Conservation (phyloP, 2,797 vertebrate species). For the Sciurus vulgaris region DNA sequence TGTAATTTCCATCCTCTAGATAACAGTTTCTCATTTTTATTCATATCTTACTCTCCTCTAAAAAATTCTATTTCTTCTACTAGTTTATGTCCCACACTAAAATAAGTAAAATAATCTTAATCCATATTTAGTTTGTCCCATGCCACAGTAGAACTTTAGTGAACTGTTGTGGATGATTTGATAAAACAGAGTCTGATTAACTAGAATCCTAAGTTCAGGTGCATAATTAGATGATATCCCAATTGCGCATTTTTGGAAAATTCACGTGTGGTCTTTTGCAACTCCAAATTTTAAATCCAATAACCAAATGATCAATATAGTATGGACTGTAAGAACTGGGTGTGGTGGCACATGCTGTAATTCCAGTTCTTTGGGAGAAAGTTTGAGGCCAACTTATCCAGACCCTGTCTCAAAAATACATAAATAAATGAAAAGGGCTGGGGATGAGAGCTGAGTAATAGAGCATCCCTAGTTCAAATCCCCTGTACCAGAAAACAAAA, state of each 20-base stretch:
- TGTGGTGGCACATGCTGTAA: too few species aligned
- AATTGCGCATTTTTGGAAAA: neutral
- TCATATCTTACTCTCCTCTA: constrained; percentile 28
- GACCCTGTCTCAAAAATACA: too few species aligned
- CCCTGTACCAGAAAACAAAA: too few species aligned
- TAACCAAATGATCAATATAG: constrained; percentile 12
- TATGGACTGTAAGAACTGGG: neutral
- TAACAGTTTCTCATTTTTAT: neutral
- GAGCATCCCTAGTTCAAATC: neutral
- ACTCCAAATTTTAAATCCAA: constrained; percentile 19
- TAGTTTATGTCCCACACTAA: neutral
- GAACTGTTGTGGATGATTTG: neutral
- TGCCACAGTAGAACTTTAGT: neutral
- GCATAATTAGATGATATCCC: neutral
- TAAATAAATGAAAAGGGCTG: too few species aligned
- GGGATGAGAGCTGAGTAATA: too few species aligned
- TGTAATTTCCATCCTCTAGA: neutral
- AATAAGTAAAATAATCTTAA: constrained; percentile 39
- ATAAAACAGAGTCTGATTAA: constrained; percentile 39
- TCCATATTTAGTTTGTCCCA: neutral
- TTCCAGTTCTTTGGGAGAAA: too few species aligned
- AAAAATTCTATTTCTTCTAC: constrained; percentile 45
- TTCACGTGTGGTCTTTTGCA: neutral
- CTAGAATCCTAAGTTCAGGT: constrained; percentile 34
- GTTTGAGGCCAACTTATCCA: too few species aligned